A percentile compares a stretch with the other conserved stretches of the same genome.
Conservation (phyloP, 2,113 vertebrate species). For the Glareola pratincola region DNA sequence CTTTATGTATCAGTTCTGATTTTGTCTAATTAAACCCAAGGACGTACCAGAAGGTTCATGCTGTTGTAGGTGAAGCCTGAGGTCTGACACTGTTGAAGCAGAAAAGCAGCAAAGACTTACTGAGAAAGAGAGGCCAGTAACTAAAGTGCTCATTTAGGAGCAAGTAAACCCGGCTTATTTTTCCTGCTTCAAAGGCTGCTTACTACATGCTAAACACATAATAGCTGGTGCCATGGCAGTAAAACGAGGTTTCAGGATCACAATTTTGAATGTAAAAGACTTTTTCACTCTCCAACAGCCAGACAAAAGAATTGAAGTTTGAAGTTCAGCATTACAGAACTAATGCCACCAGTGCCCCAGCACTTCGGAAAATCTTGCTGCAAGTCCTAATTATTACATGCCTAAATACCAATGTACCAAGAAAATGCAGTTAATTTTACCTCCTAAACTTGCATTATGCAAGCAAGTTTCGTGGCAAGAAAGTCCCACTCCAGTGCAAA, state of each 20-base stretch:
- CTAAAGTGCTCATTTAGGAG: neutral
- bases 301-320: neutral
- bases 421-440: neutral
- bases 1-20: neutral
- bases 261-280: neutral
- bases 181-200: neutral
- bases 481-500: neutral
- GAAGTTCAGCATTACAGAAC: neutral
- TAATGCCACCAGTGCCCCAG: neutral
- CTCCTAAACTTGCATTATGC: neutral
- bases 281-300: neutral
- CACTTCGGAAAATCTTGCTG: neutral
- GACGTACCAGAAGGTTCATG: fast-evolving
- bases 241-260: neutral
- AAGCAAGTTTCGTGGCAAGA: neutral
- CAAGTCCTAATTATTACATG: neutral
- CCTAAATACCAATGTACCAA: neutral
- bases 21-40: neutral
- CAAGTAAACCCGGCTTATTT: neutral
- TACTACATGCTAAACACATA: neutral
- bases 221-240: neutral
- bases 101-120: neutral
- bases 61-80: neutral
- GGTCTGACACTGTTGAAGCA: neutral
- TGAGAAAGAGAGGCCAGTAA: neutral